Evolutionary conservation across 2,113 vertebrate species (phyloP).

Genomic region (Siphamia tubifer): DNA sequence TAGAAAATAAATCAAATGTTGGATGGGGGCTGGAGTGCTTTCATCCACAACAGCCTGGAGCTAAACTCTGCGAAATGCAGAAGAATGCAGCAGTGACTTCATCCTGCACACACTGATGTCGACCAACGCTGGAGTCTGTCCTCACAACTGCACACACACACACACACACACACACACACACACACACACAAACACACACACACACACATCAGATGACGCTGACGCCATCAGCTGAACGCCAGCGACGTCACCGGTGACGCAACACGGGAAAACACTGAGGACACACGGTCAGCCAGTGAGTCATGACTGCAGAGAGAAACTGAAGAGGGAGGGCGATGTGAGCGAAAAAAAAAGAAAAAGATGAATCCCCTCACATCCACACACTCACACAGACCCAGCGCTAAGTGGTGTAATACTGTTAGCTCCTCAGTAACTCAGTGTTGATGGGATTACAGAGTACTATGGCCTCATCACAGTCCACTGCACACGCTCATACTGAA

Average conservation of each 20-base stretch:
- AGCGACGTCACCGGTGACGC: not conserved
- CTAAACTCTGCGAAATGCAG: too few relatives aligned
- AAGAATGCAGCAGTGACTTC: too few relatives aligned
- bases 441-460: slow-evolving; percentile 47
- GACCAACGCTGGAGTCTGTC: too few relatives aligned
- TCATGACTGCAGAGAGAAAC: not conserved
- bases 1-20: too few relatives aligned
- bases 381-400: slow-evolving; percentile 1
- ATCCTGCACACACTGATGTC: too few relatives aligned
- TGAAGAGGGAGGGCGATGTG: not conserved
- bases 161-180: too few relatives aligned
- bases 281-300: not conserved
- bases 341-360: slow-evolving; percentile 2
- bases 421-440: slow-evolving; percentile 32
- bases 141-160: too few relatives aligned
- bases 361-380: not conserved
- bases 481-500: not conserved
- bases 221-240: not conserved
- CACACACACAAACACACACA: too few relatives aligned
- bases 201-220: not conserved
- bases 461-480: not conserved
- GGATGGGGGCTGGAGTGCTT: too few relatives aligned
- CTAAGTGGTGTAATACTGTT: slow-evolving; percentile 53
- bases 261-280: too few relatives aligned
- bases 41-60: too few relatives aligned